A percentile compares a stretch with the other conserved stretches of the same genome.
Conservation (phyloP, 2,113 vertebrate genomes). For the Cyprinodon tularosa region DNA sequence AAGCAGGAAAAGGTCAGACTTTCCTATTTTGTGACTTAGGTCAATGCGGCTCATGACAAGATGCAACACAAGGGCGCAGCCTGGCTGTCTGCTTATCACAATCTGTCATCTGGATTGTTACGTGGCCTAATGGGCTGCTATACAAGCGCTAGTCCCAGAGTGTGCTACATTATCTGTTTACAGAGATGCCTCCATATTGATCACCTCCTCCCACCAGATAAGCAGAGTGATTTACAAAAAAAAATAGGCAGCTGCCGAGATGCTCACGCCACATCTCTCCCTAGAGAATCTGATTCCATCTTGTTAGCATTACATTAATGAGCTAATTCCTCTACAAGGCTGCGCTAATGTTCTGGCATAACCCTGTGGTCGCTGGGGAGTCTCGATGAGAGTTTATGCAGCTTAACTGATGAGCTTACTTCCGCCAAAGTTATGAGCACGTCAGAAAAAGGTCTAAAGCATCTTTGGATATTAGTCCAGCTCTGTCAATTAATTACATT, state of each 20-base stretch:
- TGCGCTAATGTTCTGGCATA: conserved; percentile 78
- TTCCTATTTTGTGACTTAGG: conserved; percentile 34
- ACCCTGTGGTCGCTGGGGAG: conserved; percentile 72
- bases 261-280: conserved; percentile 76
- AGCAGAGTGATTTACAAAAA: conserved; percentile 82
- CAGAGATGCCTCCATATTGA: conserved; percentile 79
- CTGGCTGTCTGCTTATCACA: conserved; percentile 70
- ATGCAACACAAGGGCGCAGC: conserved; percentile 59
- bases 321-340: conserved; percentile 80
- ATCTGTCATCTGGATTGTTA: conserved; percentile 73
- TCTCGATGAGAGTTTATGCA: conserved; percentile 56
- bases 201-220: conserved; percentile 80
- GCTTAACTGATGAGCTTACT: conserved; percentile 18
- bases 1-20: conserved; percentile 20
- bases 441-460: conserved; percentile 11
- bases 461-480: background rate
- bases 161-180: conserved; percentile 82
- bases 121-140: conserved; percentile 74
- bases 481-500: background rate
- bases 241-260: conserved; percentile 76
- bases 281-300: conserved; percentile 79
- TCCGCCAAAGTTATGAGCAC: conserved; percentile 15
- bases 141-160: conserved; percentile 64
- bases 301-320: conserved; percentile 85
- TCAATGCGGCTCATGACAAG: conserved; percentile 48